These are phyloP conservation scores for Penaeus vannamei DNA, from an alignment of 1,140 invertebrate genomes.

Conservation along the genomic window DNA sequence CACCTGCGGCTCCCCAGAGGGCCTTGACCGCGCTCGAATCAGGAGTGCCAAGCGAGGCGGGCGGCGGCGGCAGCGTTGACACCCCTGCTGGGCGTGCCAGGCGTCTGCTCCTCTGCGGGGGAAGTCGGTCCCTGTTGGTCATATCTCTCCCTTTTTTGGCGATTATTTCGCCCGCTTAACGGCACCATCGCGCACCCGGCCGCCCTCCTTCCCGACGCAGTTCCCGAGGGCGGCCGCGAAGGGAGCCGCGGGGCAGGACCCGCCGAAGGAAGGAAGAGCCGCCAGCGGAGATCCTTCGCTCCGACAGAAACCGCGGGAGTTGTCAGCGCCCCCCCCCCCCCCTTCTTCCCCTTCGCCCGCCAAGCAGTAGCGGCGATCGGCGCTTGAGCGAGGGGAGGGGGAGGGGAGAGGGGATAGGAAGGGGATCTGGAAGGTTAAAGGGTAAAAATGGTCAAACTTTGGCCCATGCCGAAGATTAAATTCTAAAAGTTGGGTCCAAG, in stretches of 20 bases:
- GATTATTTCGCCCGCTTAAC: conserved; percentile 32
- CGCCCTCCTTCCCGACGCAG: not conserved
- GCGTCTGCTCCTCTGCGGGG: conserved; percentile 29
- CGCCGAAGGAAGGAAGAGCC: too few relatives aligned
- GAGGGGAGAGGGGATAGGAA: not conserved
- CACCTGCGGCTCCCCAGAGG: too few relatives aligned
- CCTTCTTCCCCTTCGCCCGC: not conserved
- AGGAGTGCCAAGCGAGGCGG: conserved; percentile 21
- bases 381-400: not conserved
- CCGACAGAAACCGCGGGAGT: too few relatives aligned
- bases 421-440: conserved; percentile 57
- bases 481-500: conserved; percentile 65
- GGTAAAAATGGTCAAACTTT: conserved; percentile 65
- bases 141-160: conserved; percentile 52
- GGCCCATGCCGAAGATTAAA: conserved; percentile 65
- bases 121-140: conserved; percentile 50
- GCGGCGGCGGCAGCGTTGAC: conserved; percentile 39
- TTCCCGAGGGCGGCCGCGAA: not conserved
- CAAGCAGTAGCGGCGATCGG: not conserved
- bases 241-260: not conserved
- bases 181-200: conserved; percentile 33
- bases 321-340: too few relatives aligned
- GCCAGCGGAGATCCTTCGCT: too few relatives aligned
- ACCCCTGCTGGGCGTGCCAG: conserved; percentile 51
- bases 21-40: not conserved